A percentile compares a stretch with the other conserved stretches of the same genome.
phyloP scores from a whole-genome alignment of 2,113 vertebrate species.

The Mobula hypostoma region DNA sequence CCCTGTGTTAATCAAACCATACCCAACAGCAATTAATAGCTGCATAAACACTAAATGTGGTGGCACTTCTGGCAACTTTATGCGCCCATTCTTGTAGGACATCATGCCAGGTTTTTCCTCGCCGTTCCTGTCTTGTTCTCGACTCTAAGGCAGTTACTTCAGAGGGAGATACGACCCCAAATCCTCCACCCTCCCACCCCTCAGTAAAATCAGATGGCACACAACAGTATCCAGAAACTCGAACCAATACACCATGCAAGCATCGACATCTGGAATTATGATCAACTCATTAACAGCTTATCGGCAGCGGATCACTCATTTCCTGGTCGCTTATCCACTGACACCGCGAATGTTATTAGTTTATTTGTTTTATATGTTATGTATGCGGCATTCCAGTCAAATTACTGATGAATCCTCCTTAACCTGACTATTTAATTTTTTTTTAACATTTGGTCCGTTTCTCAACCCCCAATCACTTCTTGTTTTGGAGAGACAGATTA shows the following conservation, averaged over 20 bases:
- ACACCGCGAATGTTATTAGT: background rate
- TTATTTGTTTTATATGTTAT: background rate
- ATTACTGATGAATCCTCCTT: background rate
- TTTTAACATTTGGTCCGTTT: background rate
- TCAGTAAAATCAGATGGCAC: background rate
- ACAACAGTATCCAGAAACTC: background rate
- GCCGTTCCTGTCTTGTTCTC: background rate
- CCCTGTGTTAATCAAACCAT: background rate
- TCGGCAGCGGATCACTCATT: background rate
- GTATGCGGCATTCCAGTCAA: background rate
- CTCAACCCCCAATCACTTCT: background rate
- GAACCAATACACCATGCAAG: background rate
- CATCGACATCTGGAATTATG: background rate
- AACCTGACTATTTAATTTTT: background rate
- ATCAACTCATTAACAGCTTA: background rate
- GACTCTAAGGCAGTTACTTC: background rate
- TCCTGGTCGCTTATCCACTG: background rate
- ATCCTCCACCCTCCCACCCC: too few species aligned
- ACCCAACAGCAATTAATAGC: background rate
- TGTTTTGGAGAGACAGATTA: constrained; percentile 30
- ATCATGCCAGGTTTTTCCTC: background rate
- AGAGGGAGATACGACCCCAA: background rate
- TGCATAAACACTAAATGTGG: background rate
- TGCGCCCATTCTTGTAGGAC: background rate
- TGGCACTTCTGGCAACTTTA: background rate